Percentiles rank a stretch among this genome's conserved stretches.
Evolutionary conservation across 2,888 invertebrate species (phyloP).

Genomic region (Sphaerophoria rueppellii): DNA sequence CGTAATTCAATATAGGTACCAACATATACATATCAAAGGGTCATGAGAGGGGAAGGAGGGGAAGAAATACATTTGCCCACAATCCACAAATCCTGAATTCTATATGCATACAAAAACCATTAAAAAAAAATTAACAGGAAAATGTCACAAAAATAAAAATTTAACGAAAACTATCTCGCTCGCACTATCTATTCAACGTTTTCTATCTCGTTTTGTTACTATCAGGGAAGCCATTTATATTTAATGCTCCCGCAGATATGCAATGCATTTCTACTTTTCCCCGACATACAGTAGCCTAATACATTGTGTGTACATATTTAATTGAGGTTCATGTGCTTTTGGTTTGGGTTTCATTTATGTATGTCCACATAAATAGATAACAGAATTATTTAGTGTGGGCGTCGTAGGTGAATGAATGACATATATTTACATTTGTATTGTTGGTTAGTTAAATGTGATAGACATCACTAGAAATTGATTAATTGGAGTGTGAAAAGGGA

Average conservation of each 20-base stretch:
- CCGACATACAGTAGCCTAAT: too few relatives aligned
- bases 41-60: neutral
- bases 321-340: too few relatives aligned
- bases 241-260: conserved; percentile 36
- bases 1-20: conserved; percentile 68
- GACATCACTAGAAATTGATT: too few relatives aligned
- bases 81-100: conserved; percentile 56
- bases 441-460: too few relatives aligned
- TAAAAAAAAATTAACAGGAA: conserved; percentile 3
- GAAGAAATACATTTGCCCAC: neutral
- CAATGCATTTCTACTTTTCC: too few relatives aligned
- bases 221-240: conserved; percentile 47
- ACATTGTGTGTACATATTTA: too few relatives aligned
- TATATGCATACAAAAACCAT: conserved; percentile 10
- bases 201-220: neutral
- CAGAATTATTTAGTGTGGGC: too few relatives aligned
- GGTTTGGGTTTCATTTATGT: too few relatives aligned
- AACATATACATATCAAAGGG: conserved; percentile 14
- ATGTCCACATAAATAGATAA: too few relatives aligned
- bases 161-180: neutral
- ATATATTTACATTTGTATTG: too few relatives aligned
- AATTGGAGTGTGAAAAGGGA: too few relatives aligned
- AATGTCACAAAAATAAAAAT: neutral
- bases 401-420: too few relatives aligned
- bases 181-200: neutral